Evolutionary conservation across 2,888 invertebrate species (phyloP).

Genomic region (Cryptosula pallasiana): DNA sequence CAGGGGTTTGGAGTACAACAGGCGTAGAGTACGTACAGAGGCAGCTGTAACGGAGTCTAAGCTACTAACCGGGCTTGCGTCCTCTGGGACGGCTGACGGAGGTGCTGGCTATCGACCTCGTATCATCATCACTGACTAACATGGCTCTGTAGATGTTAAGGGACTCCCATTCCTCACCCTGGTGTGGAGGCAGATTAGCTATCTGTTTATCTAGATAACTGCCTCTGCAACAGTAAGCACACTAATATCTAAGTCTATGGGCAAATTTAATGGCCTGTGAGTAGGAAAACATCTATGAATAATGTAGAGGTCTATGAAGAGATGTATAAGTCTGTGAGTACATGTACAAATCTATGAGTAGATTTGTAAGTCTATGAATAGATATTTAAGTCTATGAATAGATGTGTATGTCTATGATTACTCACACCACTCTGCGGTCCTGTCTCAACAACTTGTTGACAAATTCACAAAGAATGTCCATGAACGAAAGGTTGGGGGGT

Average conservation of each 20-base stretch:
- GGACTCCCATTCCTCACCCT: constrained; percentile 13
- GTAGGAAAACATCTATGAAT: too few relatives aligned
- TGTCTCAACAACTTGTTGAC: constrained; percentile 90
- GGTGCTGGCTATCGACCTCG: constrained; percentile 14
- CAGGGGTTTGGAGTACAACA: too few relatives aligned
- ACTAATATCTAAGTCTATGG: too few relatives aligned
- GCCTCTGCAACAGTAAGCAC: background rate
- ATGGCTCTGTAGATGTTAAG: constrained; percentile 17
- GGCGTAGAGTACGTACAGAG: too few relatives aligned
- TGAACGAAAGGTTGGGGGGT: constrained; percentile 79
- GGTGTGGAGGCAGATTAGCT: constrained; percentile 10
- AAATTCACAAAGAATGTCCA: constrained; percentile 93
- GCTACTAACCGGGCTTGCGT: background rate
- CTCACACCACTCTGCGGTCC: constrained; percentile 75
- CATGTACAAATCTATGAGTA: too few relatives aligned
- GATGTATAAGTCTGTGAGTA: too few relatives aligned
- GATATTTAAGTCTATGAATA: too few relatives aligned
- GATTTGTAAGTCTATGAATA: too few relatives aligned
- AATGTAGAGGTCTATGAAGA: too few relatives aligned
- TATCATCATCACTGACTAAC: constrained; percentile 17
- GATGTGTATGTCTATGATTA: too few relatives aligned
- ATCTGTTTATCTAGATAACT: constrained; percentile 3
- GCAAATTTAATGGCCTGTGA: too few relatives aligned
- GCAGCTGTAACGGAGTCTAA: too few relatives aligned
- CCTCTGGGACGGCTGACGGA: background rate